These are phyloP conservation scores for Ichneumoninae sp. DNA, from an alignment of 2,888 invertebrate genomes.

Conservation along the genomic window DNA sequence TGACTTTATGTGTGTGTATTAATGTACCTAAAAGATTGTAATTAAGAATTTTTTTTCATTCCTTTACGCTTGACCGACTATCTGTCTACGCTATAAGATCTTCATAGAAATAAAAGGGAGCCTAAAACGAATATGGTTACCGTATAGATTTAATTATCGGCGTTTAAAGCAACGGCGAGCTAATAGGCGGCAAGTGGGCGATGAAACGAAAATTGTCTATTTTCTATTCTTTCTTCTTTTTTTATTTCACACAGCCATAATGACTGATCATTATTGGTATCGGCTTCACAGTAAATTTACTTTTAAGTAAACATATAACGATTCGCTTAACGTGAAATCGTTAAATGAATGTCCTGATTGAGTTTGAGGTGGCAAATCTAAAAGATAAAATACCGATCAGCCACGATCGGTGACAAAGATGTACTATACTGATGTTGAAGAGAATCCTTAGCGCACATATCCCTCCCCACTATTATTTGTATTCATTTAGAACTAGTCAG, in stretches of 20 bases:
- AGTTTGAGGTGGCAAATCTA: slow-evolving; percentile 23
- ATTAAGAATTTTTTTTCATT: slow-evolving; percentile 52
- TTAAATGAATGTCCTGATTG: slow-evolving; percentile 23
- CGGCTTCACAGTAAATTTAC: slow-evolving; percentile 11
- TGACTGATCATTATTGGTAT: slow-evolving; percentile 18
- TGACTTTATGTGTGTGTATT: slow-evolving; percentile 53
- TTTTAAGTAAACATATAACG: not conserved
- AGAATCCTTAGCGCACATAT: slow-evolving; percentile 65
- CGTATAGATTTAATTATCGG: slow-evolving; percentile 43
- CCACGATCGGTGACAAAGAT: slow-evolving; percentile 42
- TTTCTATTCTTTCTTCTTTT: not conserved
- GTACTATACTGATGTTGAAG: slow-evolving; percentile 59
- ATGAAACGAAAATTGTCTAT: slow-evolving; percentile 4
- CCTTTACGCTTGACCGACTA: slow-evolving; percentile 36
- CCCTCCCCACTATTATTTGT: slow-evolving; percentile 54
- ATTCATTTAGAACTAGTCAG: slow-evolving; percentile 66
- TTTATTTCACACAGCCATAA: not conserved
- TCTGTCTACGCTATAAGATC: slow-evolving; percentile 43
- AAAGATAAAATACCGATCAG: slow-evolving; percentile 11
- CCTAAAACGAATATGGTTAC: slow-evolving; percentile 47
- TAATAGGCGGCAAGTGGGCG: slow-evolving; percentile 9
- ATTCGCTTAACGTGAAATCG: not conserved
- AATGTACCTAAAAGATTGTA: slow-evolving; percentile 64
- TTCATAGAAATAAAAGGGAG: slow-evolving; percentile 39
- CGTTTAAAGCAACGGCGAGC: slow-evolving; percentile 30